Evolutionary conservation across 2,113 vertebrate species (phyloP).

Genomic region (Leucosticte australis): DNA sequence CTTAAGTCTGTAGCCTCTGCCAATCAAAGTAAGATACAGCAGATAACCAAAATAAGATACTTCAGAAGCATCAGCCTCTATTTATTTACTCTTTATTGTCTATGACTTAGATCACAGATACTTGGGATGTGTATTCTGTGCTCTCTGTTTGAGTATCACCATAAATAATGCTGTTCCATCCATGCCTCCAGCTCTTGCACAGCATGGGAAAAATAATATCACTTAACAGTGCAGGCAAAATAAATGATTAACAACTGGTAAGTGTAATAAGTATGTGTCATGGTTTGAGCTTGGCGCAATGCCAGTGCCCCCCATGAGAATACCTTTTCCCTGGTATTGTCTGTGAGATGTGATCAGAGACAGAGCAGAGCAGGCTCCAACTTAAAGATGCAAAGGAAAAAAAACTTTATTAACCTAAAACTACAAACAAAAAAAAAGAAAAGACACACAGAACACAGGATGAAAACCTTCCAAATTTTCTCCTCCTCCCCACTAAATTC

Average conservation of each 20-base stretch:
- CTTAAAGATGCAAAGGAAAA: too few relatives aligned
- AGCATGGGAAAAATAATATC: neutral
- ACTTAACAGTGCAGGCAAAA: neutral
- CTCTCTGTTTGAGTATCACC: neutral
- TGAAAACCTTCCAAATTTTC: too few relatives aligned
- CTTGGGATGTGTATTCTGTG: neutral
- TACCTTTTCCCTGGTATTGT: too few relatives aligned
- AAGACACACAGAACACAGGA: too few relatives aligned
- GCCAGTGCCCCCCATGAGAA: too few relatives aligned
- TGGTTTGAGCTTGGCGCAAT: too few relatives aligned
- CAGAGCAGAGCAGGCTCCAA: too few relatives aligned
- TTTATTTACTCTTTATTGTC: neutral
- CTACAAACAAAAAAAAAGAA: too few relatives aligned
- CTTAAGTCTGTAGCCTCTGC: neutral
- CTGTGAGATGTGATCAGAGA: too few relatives aligned
- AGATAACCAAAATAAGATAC: neutral
- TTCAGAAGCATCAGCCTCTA: neutral
- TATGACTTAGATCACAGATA: neutral
- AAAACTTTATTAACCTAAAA: too few relatives aligned
- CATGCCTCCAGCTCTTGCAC: neutral
- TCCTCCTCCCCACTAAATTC: too few relatives aligned
- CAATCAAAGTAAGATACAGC: neutral
- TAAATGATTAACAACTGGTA: neutral
- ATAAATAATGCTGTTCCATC: neutral
- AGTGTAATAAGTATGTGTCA: neutral